Evolutionary conservation across 2,113 vertebrate genomes (phyloP).

Genomic region (Lamprotornis superbus): DNA sequence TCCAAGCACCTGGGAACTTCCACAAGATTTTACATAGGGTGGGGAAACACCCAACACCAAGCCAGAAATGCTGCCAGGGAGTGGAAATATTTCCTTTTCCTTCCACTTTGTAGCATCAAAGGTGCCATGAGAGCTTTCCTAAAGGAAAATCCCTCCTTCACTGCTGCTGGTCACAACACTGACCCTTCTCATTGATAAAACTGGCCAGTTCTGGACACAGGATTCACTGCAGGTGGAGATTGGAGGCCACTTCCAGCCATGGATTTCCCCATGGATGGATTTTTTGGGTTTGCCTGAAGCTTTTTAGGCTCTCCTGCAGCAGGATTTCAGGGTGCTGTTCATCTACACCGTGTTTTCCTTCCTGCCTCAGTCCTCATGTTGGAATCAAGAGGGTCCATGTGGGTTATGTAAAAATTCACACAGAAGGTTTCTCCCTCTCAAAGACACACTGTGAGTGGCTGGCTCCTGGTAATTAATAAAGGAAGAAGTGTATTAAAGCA

Average conservation of each 20-base stretch:
- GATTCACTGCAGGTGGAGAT: not conserved
- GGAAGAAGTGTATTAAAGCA: conserved; percentile 3
- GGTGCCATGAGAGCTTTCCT: not conserved
- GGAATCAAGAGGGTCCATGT: not conserved
- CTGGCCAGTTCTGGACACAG: not conserved
- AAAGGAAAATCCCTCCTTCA: not conserved
- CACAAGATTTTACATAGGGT: fast-evolving
- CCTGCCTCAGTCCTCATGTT: fast-evolving
- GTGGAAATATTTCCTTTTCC: not conserved
- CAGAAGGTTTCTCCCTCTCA: not conserved
- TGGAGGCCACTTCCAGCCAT: not conserved
- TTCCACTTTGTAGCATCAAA: not conserved
- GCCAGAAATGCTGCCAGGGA: not conserved
- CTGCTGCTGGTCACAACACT: fast-evolving
- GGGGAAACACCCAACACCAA: not conserved
- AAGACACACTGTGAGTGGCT: not conserved
- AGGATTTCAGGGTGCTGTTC: not conserved
- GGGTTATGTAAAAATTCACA: not conserved
- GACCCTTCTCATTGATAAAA: not conserved
- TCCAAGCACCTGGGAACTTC: not conserved
- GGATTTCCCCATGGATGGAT: not conserved
- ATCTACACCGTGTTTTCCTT: fast-evolving
- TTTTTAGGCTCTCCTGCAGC: not conserved
- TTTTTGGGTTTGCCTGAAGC: not conserved
- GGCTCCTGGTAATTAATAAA: not conserved